Evolutionary conservation across 2,797 vertebrate species (phyloP), one percentile per base, ranked within the genome.

Genomic region (Catharus ustulatus): DNA sequence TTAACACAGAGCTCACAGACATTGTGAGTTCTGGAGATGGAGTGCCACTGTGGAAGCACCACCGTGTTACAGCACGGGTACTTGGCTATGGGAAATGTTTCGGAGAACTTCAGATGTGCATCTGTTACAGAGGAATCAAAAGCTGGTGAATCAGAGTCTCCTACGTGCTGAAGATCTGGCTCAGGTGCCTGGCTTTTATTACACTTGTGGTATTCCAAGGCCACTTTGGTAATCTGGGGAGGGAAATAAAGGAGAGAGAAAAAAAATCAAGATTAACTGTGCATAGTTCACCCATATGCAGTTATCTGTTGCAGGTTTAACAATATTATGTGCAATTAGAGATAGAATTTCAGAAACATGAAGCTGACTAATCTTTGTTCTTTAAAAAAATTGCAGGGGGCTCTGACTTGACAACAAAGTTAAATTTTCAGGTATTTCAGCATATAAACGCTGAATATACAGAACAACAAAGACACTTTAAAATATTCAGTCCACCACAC

Each of bases 171-270:
- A 42, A 93, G 84, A 27, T 84, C 94, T 73, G 58, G 89, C 42
- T 97, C 89, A 67, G 95, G 86, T 88, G 84, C 90, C 66, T 93
- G 95, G 95, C 97, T 97, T 80, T 93, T 81, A 8, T 97, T 97
- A 97, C 99, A 99, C 93, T 98, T 98, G 97, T 98, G 98, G 95
- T 99, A 99, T 69, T 98, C 98, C 96, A 99, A 96, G 77, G 98
- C 99, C 88, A 99, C 93, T 94, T 98, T 98, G 79, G 98, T 98
- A 94, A 99, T 98, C 99, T 99, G 90, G 11, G 63, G 69, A 10
- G 3, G 15, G 3, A 3, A 3, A 12, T 6, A 11, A 51, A 48
- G 66, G 89, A 40, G 82, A 17, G 15, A 12, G 13, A 17, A 26
- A 27, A 40, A 38, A 63, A 27, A 3, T 11, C 32, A 75, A 55